Evolutionary conservation across 1,140 invertebrate genomes (phyloP).

Genomic region (Caenorhabditis brenneri): DNA sequence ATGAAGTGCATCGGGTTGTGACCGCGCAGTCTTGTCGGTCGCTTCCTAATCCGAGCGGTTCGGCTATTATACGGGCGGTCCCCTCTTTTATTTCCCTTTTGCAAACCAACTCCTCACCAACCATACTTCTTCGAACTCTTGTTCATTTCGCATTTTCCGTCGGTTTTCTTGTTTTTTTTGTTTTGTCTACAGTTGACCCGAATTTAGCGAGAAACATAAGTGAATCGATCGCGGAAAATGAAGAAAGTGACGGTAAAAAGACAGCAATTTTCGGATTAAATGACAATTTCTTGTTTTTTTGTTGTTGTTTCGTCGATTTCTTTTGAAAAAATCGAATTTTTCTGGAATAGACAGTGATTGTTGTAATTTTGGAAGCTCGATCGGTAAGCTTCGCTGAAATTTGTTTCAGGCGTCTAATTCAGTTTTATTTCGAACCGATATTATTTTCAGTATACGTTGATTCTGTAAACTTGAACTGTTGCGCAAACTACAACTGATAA

Average conservation of each 20-base stretch:
- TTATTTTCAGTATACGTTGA: no score
- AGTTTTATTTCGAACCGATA: no score
- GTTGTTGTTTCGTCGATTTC: not conserved
- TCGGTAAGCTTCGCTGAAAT: no score
- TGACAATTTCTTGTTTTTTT: not conserved
- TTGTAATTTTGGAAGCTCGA: no score
- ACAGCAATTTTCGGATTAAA: constrained; percentile 26
- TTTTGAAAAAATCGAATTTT: no score
- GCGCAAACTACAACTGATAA: not conserved
- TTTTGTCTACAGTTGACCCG: not conserved
- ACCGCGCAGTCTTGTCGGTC: not conserved
- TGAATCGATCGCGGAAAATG: constrained; percentile 1
- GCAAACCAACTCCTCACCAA: not conserved
- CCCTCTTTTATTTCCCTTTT: not conserved
- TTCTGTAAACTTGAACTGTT: not conserved
- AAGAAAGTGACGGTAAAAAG: not conserved
- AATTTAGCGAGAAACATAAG: constrained; percentile 1
- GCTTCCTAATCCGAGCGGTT: constrained; percentile 29
- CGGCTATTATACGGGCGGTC: constrained; percentile 26
- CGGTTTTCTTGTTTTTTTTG: not conserved
- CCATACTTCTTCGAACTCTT: not conserved
- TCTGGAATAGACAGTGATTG: no score
- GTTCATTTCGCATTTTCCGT: not conserved
- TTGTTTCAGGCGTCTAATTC: no score
- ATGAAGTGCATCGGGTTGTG: constrained; percentile 20